Evolutionary conservation across 2,113 vertebrate species (phyloP).

Genomic region (Osmerus mordax): DNA sequence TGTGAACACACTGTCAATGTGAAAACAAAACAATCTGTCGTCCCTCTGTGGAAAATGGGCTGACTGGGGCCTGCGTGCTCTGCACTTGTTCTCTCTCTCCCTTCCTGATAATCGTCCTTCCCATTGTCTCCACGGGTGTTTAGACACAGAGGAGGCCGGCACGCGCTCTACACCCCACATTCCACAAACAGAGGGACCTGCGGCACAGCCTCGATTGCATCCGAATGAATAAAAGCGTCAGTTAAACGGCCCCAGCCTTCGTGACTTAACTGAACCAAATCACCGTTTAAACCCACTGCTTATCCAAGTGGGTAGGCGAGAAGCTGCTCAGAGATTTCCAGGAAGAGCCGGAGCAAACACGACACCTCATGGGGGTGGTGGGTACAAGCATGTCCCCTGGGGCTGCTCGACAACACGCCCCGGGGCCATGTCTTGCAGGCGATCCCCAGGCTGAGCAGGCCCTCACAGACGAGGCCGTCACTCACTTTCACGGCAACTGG

Average conservation of each 20-base stretch:
- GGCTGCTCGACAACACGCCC: too few species aligned
- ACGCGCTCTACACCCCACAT: background rate
- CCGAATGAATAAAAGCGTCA: too few species aligned
- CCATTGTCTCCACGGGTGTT: background rate
- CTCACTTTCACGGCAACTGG: conserved; percentile 62
- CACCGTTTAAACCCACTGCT: too few species aligned
- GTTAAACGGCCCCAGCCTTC: too few species aligned
- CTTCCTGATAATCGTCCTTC: background rate
- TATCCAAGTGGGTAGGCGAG: too few species aligned
- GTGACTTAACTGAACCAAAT: too few species aligned
- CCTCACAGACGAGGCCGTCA: conserved; percentile 57
- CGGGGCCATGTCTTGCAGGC: background rate
- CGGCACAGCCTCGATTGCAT: too few species aligned
- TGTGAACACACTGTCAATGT: background rate
- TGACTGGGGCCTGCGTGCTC: background rate
- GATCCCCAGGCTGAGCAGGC: conserved; percentile 25
- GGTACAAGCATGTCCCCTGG: too few species aligned
- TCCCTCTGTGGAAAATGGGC: background rate
- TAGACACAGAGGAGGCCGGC: background rate
- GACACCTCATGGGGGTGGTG: too few species aligned
- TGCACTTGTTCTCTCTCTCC: background rate
- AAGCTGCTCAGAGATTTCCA: too few species aligned
- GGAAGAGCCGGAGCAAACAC: too few species aligned
- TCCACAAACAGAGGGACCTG: background rate
- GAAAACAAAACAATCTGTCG: background rate